Conservation (phyloP, 2,113 vertebrate genomes). For the Dissostichus mawsoni region DNA sequence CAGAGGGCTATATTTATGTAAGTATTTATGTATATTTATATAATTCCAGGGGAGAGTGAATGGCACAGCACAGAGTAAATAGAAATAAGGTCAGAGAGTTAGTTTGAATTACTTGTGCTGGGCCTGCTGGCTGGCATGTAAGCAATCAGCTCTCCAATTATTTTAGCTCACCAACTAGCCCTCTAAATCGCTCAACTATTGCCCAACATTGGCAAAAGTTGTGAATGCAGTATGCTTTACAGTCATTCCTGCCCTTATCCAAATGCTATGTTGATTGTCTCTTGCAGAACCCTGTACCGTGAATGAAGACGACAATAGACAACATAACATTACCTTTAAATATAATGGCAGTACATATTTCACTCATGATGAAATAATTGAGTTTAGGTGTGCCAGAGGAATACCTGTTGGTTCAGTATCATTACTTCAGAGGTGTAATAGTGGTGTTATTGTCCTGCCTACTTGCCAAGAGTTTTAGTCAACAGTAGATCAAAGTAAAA, state of each 20-base stretch:
- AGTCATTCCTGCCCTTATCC: background rate
- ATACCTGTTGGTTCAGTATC: accelerated
- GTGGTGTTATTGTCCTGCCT: slow-evolving; percentile 54
- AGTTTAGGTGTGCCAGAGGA: slow-evolving; percentile 36
- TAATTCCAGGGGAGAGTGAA: too few relatives aligned
- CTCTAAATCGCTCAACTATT: too few relatives aligned
- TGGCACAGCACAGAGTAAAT: too few relatives aligned
- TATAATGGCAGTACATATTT: background rate
- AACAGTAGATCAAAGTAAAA: background rate
- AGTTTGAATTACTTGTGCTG: too few relatives aligned
- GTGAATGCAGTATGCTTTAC: background rate
- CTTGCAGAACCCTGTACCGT: slow-evolving; percentile 54
- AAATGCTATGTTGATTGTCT: slow-evolving; percentile 1
- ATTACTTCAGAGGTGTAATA: slow-evolving; percentile 31
- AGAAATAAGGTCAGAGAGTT: too few relatives aligned
- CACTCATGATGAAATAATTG: background rate
- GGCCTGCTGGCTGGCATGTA: too few relatives aligned
- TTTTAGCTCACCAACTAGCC: too few relatives aligned
- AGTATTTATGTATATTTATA: too few relatives aligned
- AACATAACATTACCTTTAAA: background rate
- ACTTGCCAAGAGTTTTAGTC: slow-evolving; percentile 13
- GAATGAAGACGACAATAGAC: slow-evolving; percentile 4
- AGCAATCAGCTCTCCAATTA: too few relatives aligned
- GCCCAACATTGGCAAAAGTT: background rate
- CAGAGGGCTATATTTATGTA: too few relatives aligned